Conservation (phyloP, 2,113 vertebrate species). For the Rhabdomys dilectus region DNA sequence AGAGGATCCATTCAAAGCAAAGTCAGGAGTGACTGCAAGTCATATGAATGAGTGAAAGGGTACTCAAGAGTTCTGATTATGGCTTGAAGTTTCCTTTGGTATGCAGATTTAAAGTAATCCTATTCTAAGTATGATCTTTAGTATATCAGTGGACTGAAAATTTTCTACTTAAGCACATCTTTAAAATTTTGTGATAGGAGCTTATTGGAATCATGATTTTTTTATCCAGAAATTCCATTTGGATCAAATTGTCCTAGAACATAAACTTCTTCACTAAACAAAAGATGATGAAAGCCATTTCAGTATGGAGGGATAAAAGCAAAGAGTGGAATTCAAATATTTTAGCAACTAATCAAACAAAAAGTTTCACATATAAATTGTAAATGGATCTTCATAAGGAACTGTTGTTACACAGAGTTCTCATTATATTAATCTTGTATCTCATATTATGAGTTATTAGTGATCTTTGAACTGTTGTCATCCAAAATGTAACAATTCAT, state of each 20-base stretch:
- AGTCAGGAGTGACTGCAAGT: not conserved
- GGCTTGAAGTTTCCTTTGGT: slow-evolving; percentile 30
- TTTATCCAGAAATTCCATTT: slow-evolving; percentile 6
- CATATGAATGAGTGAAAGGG: too few species aligned
- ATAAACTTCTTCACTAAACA: slow-evolving; percentile 53
- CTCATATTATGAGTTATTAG: slow-evolving; percentile 30
- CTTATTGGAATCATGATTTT: slow-evolving; percentile 29
- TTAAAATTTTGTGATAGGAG: slow-evolving; percentile 39
- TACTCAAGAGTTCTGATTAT: not conserved
- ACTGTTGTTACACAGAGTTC: not conserved
- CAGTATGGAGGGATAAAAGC: not conserved
- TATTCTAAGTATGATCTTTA: slow-evolving; percentile 46
- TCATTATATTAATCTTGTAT: slow-evolving; percentile 3
- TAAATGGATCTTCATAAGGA: slow-evolving; percentile 22
- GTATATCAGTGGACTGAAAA: not conserved
- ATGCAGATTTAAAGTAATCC: slow-evolving; percentile 6
- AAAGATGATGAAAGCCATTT: slow-evolving; percentile 43
- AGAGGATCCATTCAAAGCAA: not conserved
- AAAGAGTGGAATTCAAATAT: slow-evolving; percentile 24
- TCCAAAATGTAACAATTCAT: not conserved
- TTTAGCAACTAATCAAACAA: slow-evolving; percentile 15
- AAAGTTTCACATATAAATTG: slow-evolving; percentile 5
- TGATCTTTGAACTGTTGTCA: not conserved
- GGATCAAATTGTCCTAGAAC: not conserved
- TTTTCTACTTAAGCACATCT: slow-evolving; percentile 37